A percentile compares a stretch with the other conserved stretches of the same genome.
These are phyloP conservation scores for Pimpla rufipes DNA, from an alignment of 2,888 invertebrate genomes.

Conservation along the genomic window DNA sequence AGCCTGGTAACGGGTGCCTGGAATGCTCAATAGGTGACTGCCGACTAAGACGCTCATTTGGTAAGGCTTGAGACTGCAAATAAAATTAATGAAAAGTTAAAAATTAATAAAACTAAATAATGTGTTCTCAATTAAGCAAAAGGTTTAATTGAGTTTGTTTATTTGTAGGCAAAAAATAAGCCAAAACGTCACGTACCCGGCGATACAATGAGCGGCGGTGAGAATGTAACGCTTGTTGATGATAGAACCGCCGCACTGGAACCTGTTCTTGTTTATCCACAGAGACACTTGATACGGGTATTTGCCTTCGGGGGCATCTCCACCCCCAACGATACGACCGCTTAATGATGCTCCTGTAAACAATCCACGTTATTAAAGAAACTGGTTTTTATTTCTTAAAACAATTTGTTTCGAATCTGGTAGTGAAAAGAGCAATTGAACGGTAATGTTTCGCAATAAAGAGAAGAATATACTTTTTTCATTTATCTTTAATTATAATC, in stretches of 20 bases:
- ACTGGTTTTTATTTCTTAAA: no score
- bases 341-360: constrained; percentile 12
- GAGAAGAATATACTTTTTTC: no score
- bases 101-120: not conserved
- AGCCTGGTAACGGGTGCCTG: not conserved
- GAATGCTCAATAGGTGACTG: not conserved
- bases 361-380: not conserved
- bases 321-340: constrained; percentile 19
- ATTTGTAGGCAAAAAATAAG: not conserved
- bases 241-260: constrained; percentile 42
- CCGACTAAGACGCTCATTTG: not conserved
- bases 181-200: not conserved
- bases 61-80: not conserved
- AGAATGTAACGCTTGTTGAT: constrained; percentile 20
- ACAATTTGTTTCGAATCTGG: no score
- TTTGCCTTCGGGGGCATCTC: constrained; percentile 8
- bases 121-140: not conserved
- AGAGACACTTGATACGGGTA: constrained; percentile 32
- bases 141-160: not conserved
- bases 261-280: not conserved
- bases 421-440: no score
- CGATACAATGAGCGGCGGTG: constrained; percentile 17
- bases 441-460: no score
- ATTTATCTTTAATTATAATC: not conserved
- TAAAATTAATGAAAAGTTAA: not conserved